Base-by-base conservation (phyloP, 2,113 vertebrate genomes). In the Sorex araneus region DNA sequence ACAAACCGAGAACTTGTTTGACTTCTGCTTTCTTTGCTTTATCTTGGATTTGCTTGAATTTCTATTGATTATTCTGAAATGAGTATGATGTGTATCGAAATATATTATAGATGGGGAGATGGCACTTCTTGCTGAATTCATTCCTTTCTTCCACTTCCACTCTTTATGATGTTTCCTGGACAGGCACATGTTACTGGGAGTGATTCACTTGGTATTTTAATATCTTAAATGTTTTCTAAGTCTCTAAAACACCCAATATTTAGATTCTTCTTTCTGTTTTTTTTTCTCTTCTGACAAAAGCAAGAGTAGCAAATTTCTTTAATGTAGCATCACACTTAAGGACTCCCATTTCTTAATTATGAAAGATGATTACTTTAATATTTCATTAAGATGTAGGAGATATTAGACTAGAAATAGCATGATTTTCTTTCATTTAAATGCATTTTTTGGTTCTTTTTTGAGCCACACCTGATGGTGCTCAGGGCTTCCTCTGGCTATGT, bases 301-400 rank as follows among this genome's bases (percentile, higher is more conserved):
- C n/a, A 84, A 89, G 40, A 93, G 66, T 43, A 94, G 30, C 10
- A 81, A 83, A 67, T 90, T 92, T 74, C 45, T 91, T 76, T 89
- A 88, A 87, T 77, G 76, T 45, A 85, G 10, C 21, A 83, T 23
- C 6, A 30, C 9, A 76, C 73, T 96, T 45, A 45, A 23, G 27
- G 64, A 30, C 9, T 66, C 64, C 60, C 91, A 74, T 94, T 15
- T 28, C 23, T 63, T 23, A 50, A 50, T 50, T 12, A 50, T 50
- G 47, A 50, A 50, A 50, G 13, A 50, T 50, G 47, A 50, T 50
- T 10, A 50, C 47, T 50, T 50, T 50, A 50, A 50, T 50, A 50
- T 50, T 50, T 50, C 47, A 50, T 50, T 50, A 50, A 50, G 47
- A 50, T 50, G 47, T 47, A 50, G 6, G 6, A 50, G 13, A 50